Evolutionary conservation across 1,140 invertebrate genomes (phyloP).

Genomic region (Ganaspis sp.): DNA sequence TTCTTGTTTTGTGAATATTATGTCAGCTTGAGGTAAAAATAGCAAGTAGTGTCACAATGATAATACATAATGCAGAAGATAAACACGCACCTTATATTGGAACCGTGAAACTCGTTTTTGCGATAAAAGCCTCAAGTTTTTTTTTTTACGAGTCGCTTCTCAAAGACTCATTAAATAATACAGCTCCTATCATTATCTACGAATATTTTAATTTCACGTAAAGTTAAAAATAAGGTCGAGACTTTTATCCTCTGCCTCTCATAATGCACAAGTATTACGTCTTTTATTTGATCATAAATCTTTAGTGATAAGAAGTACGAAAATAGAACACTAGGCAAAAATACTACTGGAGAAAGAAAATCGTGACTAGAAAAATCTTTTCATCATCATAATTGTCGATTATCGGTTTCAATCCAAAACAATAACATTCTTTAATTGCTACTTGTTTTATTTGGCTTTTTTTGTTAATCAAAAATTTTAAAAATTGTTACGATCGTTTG

Average conservation of each 20-base stretch:
- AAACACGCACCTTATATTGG: slow-evolving; percentile 11
- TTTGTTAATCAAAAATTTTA: too few species aligned
- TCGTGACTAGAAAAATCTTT: background rate
- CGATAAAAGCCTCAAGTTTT: slow-evolving; percentile 1
- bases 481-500: too few species aligned
- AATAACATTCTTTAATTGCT: too few species aligned
- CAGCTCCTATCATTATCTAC: background rate
- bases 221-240: background rate
- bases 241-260: background rate
- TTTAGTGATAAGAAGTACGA: background rate
- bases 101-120: background rate
- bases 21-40: slow-evolving; percentile 11
- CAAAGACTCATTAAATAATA: background rate
- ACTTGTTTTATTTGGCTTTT: too few species aligned
- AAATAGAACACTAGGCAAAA: slow-evolving; percentile 3
- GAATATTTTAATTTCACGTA: background rate
- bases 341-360: background rate
- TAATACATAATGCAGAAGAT: slow-evolving; percentile 14
- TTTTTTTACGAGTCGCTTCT: background rate
- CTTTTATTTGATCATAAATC: background rate
- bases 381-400: too few species aligned
- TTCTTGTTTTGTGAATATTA: background rate
- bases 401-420: too few species aligned
- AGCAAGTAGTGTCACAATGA: background rate
- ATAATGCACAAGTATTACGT: background rate